These are phyloP conservation scores for Chydorus sphaericus DNA, from an alignment of 2,888 invertebrate genomes.

Conservation along the genomic window DNA sequence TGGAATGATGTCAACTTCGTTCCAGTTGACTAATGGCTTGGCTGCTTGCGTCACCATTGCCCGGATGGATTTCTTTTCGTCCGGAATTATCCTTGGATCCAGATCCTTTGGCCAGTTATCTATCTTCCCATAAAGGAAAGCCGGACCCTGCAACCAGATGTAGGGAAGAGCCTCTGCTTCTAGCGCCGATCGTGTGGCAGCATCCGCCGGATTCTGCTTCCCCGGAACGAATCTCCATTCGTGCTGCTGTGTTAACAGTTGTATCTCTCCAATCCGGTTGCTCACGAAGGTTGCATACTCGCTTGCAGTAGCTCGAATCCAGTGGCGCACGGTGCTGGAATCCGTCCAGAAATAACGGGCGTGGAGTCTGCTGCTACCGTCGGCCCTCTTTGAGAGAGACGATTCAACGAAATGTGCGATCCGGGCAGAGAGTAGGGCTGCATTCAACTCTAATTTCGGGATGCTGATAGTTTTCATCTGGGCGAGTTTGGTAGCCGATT, in stretches of 20 bases:
- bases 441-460: background rate
- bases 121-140: background rate
- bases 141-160: background rate
- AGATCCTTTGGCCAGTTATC: background rate
- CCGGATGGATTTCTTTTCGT: background rate
- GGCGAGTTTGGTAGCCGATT: background rate
- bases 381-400: background rate
- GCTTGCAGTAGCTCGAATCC: background rate
- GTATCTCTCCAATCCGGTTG: conserved; percentile 9
- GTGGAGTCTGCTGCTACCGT: no score
- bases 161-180: background rate
- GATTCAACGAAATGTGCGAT: background rate
- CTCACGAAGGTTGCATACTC: background rate
- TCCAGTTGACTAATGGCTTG: background rate
- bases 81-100: background rate
- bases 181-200: background rate
- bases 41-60: background rate
- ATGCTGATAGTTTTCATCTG: background rate
- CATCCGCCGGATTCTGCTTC: background rate
- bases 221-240: conserved; percentile 11
- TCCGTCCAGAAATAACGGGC: background rate
- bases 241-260: background rate
- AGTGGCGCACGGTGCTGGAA: background rate
- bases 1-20: background rate
- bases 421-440: conserved; percentile 1